Conservation (phyloP, 2,113 vertebrate genomes). For the Cranoglanis bouderius region DNA sequence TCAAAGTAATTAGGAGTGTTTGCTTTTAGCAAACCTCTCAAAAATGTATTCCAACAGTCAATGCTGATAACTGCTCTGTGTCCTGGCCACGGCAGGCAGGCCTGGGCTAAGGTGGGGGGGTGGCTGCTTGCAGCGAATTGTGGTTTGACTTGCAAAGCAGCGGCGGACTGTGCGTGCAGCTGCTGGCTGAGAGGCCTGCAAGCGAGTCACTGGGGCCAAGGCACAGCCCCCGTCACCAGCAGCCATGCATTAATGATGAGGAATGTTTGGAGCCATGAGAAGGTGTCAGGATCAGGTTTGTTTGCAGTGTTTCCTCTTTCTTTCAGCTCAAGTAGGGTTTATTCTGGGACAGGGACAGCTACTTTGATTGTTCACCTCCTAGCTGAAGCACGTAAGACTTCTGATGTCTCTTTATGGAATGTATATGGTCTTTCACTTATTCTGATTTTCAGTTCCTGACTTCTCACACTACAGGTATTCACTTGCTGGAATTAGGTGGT, state of each 20-base stretch:
- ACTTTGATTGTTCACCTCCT: conserved; percentile 34
- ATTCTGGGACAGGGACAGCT: conserved; percentile 62
- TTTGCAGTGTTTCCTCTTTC: conserved; percentile 66
- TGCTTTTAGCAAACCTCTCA: background rate
- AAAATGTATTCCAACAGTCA: conserved; percentile 36
- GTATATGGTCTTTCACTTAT: background rate
- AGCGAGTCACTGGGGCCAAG: conserved; percentile 49
- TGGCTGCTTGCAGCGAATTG: conserved; percentile 54
- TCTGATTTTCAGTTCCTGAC: background rate
- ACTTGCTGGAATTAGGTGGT: background rate
- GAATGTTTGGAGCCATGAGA: conserved; percentile 73
- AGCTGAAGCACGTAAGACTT: background rate
- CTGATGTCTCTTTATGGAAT: background rate
- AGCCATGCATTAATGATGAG: conserved; percentile 78
- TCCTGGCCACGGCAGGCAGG: conserved; percentile 10
- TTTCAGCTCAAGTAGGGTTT: conserved; percentile 61
- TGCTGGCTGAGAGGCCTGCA: conserved; percentile 50
- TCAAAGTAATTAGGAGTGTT: background rate
- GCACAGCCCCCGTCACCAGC: conserved; percentile 68
- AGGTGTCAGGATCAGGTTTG: conserved; percentile 80
- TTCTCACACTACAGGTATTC: background rate
- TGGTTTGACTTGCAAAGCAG: conserved; percentile 81
- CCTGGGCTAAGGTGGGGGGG: conserved; percentile 10
- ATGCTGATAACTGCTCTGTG: conserved; percentile 35
- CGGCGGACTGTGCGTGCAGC: conserved; percentile 58